These are phyloP conservation scores for Nephrotoma flavescens DNA, from an alignment of 2,888 invertebrate genomes.

Conservation along the genomic window DNA sequence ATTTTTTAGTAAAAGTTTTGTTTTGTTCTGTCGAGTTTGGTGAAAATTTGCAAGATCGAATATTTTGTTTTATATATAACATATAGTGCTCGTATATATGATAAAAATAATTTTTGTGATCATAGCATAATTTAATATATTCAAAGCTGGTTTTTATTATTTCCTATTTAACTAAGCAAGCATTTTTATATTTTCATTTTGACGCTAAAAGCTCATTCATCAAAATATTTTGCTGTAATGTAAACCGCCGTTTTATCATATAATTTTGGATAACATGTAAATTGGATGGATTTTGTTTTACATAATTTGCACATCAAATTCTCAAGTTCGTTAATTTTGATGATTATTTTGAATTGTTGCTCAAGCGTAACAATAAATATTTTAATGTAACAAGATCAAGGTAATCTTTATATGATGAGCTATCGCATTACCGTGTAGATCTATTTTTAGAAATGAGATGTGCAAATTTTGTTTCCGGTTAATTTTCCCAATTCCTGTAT, in stretches of 20 bases:
- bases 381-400: background rate
- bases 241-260: background rate
- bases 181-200: background rate
- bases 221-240: background rate
- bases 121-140: background rate
- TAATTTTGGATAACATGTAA: background rate
- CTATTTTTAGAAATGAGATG: background rate
- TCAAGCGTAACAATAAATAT: background rate
- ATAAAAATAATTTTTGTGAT: background rate
- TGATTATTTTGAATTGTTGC: background rate
- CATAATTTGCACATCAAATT: background rate
- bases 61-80: no score
- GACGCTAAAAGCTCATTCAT: background rate
- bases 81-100: no score
- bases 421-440: background rate
- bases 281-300: background rate
- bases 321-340: background rate
- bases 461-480: background rate
- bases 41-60: no score
- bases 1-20: no score
- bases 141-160: background rate
- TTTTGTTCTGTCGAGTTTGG: no score
- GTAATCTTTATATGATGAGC: background rate
- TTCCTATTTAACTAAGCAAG: background rate
- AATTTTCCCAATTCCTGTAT: background rate